A percentile compares a stretch with the other conserved stretches of the same genome.
Conservation (phyloP, 2,797 vertebrate genomes). For the Mormyrops attenuatus region DNA sequence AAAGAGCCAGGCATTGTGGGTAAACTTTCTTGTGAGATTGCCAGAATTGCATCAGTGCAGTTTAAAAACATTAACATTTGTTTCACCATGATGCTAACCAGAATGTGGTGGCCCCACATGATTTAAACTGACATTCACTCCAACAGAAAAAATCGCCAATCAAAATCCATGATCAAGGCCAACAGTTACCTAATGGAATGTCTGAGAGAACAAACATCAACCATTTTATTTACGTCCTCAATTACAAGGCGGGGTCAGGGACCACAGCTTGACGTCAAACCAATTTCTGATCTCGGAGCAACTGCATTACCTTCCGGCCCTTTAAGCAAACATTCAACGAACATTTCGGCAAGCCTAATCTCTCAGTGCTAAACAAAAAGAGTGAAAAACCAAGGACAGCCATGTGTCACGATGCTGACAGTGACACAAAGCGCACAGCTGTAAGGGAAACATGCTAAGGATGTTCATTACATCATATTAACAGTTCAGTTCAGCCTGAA, state of each 20-base stretch:
- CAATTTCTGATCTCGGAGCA: constrained; percentile 47
- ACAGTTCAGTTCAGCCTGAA: background rate
- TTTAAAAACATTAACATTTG: constrained; percentile 25
- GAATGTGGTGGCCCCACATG: constrained; percentile 22
- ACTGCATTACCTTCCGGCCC: constrained; percentile 40
- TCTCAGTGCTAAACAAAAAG: constrained; percentile 43
- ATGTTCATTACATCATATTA: constrained; percentile 16
- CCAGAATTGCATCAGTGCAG: constrained; percentile 15
- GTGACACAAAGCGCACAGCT: background rate
- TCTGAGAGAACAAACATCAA: constrained; percentile 40
- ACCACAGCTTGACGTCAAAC: constrained; percentile 45
- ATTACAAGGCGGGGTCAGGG: constrained; percentile 39
- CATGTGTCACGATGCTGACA: constrained; percentile 52
- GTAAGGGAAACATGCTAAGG: constrained; percentile 31
- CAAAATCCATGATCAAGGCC: constrained; percentile 23
- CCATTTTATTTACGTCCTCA: constrained; percentile 36
- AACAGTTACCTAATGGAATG: constrained; percentile 30
- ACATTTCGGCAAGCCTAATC: constrained; percentile 43
- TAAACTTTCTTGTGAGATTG: background rate
- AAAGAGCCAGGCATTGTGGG: constrained; percentile 20
- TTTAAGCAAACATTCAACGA: constrained; percentile 57
- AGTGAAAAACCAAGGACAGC: constrained; percentile 32
- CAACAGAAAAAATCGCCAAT: constrained; percentile 31
- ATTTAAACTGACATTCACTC: constrained; percentile 25
- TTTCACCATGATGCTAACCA: constrained; percentile 23